Percentiles rank a stretch among this genome's conserved stretches.
Evolutionary conservation across 1,140 invertebrate species (phyloP).

Genomic region (Antheraea mylitta): DNA sequence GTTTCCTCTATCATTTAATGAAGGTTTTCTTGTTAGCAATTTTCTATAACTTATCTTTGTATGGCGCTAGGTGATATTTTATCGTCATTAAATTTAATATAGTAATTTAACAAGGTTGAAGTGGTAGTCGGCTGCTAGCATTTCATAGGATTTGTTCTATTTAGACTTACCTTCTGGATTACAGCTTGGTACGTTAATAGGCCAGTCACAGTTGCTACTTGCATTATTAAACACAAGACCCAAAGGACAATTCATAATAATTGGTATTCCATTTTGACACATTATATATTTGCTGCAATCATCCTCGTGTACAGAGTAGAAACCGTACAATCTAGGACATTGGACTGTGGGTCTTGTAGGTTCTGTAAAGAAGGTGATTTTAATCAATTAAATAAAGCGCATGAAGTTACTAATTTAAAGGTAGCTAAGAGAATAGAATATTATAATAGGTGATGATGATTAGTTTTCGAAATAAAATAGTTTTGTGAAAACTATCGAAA

Average conservation of each 20-base stretch:
- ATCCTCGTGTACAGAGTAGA: conserved; percentile 83
- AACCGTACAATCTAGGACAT: conserved; percentile 90
- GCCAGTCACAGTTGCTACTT: conserved; percentile 89
- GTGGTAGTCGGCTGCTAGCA: too few relatives aligned
- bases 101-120: too few relatives aligned
- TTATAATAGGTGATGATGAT: too few relatives aligned
- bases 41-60: too few relatives aligned
- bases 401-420: not conserved
- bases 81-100: too few relatives aligned
- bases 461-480: too few relatives aligned
- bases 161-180: conserved; percentile 81
- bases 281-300: conserved; percentile 91
- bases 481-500: too few relatives aligned
- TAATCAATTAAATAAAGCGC: not conserved
- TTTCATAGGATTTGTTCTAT: not conserved
- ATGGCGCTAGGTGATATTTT: too few relatives aligned
- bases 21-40: too few relatives aligned
- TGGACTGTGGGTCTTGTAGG: conserved; percentile 81
- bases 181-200: conserved; percentile 85
- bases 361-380: conserved; percentile 35
- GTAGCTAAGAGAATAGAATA: not conserved
- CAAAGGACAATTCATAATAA: conserved; percentile 83
- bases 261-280: conserved; percentile 85
- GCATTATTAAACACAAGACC: conserved; percentile 90
- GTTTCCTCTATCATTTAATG: too few relatives aligned